Evolutionary conservation across 2,797 vertebrate species (phyloP), one percentile per base, ranked within the genome.

Genomic region (Chromis chromis): DNA sequence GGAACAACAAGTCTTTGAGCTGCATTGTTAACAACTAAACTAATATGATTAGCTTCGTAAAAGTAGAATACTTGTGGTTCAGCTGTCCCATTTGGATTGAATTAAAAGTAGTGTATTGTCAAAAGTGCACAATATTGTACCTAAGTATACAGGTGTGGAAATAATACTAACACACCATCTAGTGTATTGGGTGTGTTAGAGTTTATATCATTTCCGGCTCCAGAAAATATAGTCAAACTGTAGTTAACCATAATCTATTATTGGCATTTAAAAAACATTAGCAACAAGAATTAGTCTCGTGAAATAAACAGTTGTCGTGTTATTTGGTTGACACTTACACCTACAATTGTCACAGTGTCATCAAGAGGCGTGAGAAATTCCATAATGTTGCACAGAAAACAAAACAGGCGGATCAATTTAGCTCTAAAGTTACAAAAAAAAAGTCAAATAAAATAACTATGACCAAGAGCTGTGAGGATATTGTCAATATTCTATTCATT

Each of bases 361-460:
- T 65, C 42, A 57, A 24, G 3, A 65, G 14, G 12, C 2, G 4
- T 54, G 13, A 63, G 11, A 46, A 39, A 76, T 33, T 4, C 12
- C 13, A 52, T 21, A 17, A 19, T 24, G 33, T 11, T 28, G 25
- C 14, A 25, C 52, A 54, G 11, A 27, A 49, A 56, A 64, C 39
- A 27, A 49, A 56, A 64, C 39, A 53, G 17, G 19, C 22, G 0
- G 16, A 27, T 33, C 13, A 39, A 54, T 46, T 19, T 19, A 28
- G 14, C 28, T 4, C 24, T 5, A 0, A 55, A 58, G 4, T 36
- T 24, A 66, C 13, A n/a, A 27, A 46, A 63, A 46, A 63, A 50
- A 40, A n/a, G 4, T 1, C 24, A 74, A 50, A 57, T 40, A 57
- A 58, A 66, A 28, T 36, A 10, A 57, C n/a, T 62, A 68, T 11